Base-by-base conservation (phyloP, 2,797 vertebrate species). In the Tenualosa ilisha region DNA sequence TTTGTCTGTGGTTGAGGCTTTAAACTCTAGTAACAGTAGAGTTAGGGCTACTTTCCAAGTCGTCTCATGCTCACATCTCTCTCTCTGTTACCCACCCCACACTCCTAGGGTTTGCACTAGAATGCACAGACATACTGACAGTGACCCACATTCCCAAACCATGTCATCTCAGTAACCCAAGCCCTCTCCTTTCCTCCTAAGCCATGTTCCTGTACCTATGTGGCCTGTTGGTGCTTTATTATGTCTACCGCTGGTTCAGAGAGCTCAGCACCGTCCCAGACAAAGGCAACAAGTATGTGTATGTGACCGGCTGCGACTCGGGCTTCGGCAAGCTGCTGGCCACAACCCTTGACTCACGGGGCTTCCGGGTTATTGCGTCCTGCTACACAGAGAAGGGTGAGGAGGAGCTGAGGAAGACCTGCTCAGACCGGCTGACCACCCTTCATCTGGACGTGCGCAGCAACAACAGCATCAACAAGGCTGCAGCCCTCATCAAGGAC, bases 321-420 rank as follows among this genome's bases (percentile, higher is more conserved):
- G 95, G 95, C 82, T 96, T 96, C 22, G 94, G 94, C 3, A 93
- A 90, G 88, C 92, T 96, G 59, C 91, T 96, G 84, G 91, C 95
- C 2, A 91, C 90, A 6, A 93, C 94, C 7, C 88, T 96, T 90
- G 95, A 96, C 92, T 88, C 91, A 86, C 50, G 49, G 26, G 95
- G 94, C 0, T 96, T 95, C 91, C 85, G 91, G 13, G 95, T 96
- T 82, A 93, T 95, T 31, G 95, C 95, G 2, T 50, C 90, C 0
- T 96, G 96, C 82, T 94, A 90, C 90, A 94, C 92, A 0, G 95
- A 95, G 89, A 94, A 92, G 68, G 96, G 95, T 6, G 95, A 96
- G 79, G 95, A 94, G 54, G 93, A 93, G 0, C 90, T 96, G 90
- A 94, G 75, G 89, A 95, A 96, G 87, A 84, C 89, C 50, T 94